These are phyloP conservation scores for Leptoteleia sp. DNA, from an alignment of 1,140 invertebrate species.

Conservation along the genomic window DNA sequence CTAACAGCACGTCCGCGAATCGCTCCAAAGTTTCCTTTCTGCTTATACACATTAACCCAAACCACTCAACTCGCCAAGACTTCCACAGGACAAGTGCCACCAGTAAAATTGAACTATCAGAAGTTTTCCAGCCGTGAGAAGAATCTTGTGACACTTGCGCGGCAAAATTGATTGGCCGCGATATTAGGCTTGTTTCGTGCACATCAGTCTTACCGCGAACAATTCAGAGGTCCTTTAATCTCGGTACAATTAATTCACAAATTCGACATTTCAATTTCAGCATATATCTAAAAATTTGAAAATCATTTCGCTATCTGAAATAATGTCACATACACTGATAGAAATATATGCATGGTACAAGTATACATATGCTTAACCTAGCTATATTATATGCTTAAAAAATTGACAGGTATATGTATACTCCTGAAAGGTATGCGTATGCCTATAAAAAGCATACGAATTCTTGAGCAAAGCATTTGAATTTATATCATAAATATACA, in stretches of 20 bases:
- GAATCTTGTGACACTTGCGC: constrained; percentile 65
- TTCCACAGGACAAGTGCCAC: constrained; percentile 54
- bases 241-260: constrained; percentile 14
- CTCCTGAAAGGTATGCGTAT: no score
- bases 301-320: no score
- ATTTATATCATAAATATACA: no score
- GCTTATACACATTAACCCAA: constrained; percentile 68
- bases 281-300: no score
- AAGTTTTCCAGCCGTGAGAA: constrained; percentile 73
- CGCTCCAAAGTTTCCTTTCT: constrained; percentile 71
- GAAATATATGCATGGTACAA: no score
- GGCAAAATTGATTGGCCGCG: constrained; percentile 53
- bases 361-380: no score
- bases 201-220: constrained; percentile 28
- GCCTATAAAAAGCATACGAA: no score
- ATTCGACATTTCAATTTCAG: no score
- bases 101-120: constrained; percentile 76
- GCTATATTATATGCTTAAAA: no score
- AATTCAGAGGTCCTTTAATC: constrained; percentile 17
- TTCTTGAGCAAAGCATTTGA: no score
- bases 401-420: no score
- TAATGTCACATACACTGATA: no score
- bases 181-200: constrained; percentile 21
- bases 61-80: constrained; percentile 51
- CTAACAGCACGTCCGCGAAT: constrained; percentile 74